Evolutionary conservation across 2,797 vertebrate species (phyloP), one percentile per base, ranked within the genome.

Genomic region (Ptychadena robeensis): DNA sequence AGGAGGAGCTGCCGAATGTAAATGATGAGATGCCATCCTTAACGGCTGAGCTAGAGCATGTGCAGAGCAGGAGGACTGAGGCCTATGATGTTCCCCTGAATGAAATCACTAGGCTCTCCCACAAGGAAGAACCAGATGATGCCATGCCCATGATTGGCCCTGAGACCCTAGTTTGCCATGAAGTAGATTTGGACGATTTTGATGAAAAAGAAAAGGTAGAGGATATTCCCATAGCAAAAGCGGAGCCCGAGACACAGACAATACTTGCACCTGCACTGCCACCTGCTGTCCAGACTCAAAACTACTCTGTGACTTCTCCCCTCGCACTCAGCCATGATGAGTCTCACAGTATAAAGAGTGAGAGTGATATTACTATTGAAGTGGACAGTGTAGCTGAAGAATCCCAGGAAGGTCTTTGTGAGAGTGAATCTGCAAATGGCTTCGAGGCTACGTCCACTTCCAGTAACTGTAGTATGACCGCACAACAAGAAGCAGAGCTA

Each of bases 101-200:
- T 57, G 89, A 88, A 61, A 85, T 2, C 0, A 77, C 78, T 34
- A 83, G 57, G 87, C 57, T 15, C 2, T 80, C 6, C 85, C 89
- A 2, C 59, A 88, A 22, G 92, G 72, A 83, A 0, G 91, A 92
- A 0, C 94, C 96, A 10, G 96, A 97, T 9, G 96, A 97, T 44
- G 44, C 89, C 0, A 95, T 97, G 93, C 95, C 96, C 1, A 94
- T 96, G 88, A 98, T 99, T 0, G 98, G 96, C 1, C 96, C 96
- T 0, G 97, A 99, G 73, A 95, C 96, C 0, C 88, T 99, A 80
- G 94, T 99, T 65, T 99, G 98, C 87, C 96, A 99, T 3, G 98
- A 99, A 86, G 97, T 99, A 0, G 98, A 99, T 89, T 91, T 99
- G 87, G 98, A 98, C 10, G 98, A 99, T 86, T 89, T 95, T 0